These are phyloP conservation scores for Epinotia brunnichana DNA, from an alignment of 2,888 invertebrate species.

Conservation along the genomic window DNA sequence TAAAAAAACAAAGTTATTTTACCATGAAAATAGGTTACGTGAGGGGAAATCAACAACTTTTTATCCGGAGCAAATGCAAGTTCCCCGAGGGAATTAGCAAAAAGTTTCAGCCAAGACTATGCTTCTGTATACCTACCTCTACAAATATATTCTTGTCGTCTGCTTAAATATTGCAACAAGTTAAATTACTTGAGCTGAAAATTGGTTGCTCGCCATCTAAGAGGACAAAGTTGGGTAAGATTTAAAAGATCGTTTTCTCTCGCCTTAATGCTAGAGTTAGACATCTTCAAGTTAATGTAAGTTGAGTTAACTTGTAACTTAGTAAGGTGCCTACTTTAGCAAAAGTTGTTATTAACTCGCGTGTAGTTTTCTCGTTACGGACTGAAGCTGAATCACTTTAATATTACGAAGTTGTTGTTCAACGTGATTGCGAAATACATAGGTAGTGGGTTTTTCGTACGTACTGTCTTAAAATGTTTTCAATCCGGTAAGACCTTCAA, in stretches of 20 bases:
- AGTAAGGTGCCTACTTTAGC: background rate
- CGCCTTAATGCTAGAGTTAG: slow-evolving; percentile 22
- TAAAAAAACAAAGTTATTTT: no score
- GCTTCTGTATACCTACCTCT: background rate
- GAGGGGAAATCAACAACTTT: background rate
- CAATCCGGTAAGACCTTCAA: no score
- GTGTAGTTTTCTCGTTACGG: background rate
- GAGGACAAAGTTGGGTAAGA: slow-evolving; percentile 26
- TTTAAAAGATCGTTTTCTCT: slow-evolving; percentile 22
- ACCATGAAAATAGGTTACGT: background rate
- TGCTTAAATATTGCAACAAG: slow-evolving; percentile 20
- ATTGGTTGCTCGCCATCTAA: slow-evolving; percentile 12
- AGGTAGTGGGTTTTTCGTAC: background rate
- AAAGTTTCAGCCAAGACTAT: background rate
- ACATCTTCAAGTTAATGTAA: slow-evolving; percentile 10
- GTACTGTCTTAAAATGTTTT: background rate
- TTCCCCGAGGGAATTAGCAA: background rate
- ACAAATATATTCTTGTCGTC: slow-evolving; percentile 5
- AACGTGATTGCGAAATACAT: background rate
- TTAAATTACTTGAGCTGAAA: slow-evolving; percentile 26
- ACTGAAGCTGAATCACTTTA: background rate
- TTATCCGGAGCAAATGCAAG: slow-evolving; percentile 1
- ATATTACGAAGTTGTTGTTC: background rate
- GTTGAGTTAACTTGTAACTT: slow-evolving; percentile 13
- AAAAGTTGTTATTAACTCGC: background rate